Evolutionary conservation across 2,888 invertebrate species (phyloP).

Genomic region (Rhimphoctona megacephalus): DNA sequence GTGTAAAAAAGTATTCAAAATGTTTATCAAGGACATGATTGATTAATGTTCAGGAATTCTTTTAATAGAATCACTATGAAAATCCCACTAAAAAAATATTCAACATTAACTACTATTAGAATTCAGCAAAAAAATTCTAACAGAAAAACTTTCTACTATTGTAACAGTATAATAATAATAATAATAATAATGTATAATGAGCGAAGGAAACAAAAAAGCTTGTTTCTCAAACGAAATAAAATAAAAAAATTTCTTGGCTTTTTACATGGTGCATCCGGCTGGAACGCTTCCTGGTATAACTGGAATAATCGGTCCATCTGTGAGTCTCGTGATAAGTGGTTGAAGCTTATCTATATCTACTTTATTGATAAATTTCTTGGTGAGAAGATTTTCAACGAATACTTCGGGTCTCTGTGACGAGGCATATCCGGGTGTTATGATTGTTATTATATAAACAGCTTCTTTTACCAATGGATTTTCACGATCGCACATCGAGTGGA

Average conservation of each 20-base stretch:
- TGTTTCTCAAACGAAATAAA: slow-evolving; percentile 2
- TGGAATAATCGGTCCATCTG: slow-evolving; percentile 81
- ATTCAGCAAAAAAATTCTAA: background rate
- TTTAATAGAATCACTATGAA: background rate
- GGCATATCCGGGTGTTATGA: slow-evolving; percentile 78
- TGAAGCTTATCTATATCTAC: slow-evolving; percentile 84
- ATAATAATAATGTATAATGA: no score
- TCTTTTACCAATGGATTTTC: slow-evolving; percentile 84
- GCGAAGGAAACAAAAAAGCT: background rate
- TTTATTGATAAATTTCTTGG: slow-evolving; percentile 80
- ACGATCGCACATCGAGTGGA: slow-evolving; percentile 87
- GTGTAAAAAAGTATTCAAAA: background rate
- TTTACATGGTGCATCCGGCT: slow-evolving; percentile 68
- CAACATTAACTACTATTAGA: background rate
- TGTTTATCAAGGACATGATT: background rate
- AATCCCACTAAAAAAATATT: background rate
- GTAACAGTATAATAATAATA: no score
- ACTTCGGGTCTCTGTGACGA: slow-evolving; percentile 66
- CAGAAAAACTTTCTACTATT: background rate
- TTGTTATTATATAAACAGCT: slow-evolving; percentile 85
- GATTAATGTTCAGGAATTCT: background rate
- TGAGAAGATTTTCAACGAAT: slow-evolving; percentile 82
- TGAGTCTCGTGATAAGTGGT: slow-evolving; percentile 85
- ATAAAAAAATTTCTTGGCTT: background rate
- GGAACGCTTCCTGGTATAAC: slow-evolving; percentile 76